phyloP scores from a whole-genome alignment of 2,888 invertebrate genomes.

The Andrena camellia region DNA sequence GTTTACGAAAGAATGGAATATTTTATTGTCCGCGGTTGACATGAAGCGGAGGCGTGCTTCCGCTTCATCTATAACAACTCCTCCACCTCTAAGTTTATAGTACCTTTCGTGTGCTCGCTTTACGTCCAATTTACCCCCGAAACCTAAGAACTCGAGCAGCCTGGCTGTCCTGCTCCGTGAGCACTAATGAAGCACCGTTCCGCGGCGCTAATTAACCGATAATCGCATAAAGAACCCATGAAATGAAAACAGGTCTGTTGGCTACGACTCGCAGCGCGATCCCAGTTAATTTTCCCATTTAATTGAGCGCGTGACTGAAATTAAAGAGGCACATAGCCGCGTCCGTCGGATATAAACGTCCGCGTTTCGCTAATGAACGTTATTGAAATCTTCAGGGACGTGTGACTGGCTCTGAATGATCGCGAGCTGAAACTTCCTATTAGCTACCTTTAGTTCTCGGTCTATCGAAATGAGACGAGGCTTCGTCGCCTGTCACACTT shows the following conservation, averaged over 20 bases:
- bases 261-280: neutral
- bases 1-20: constrained; percentile 45
- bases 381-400: neutral
- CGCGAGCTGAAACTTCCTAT: constrained; percentile 18
- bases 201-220: constrained; percentile 13
- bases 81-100: constrained; percentile 8
- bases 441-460: neutral
- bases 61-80: neutral
- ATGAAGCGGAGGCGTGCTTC: constrained; percentile 16
- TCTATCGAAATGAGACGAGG: too few species aligned
- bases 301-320: constrained; percentile 9
- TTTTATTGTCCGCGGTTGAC: constrained; percentile 40
- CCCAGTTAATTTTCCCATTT: constrained; percentile 21
- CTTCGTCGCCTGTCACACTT: too few species aligned
- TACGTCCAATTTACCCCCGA: too few species aligned
- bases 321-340: constrained; percentile 14
- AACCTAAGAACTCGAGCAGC: neutral
- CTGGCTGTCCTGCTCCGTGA: neutral
- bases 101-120: too few species aligned
- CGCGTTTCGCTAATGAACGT: neutral
- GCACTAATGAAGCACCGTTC: neutral
- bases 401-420: neutral
- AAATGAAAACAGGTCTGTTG: neutral
- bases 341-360: constrained; percentile 2
- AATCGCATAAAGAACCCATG: neutral